These are phyloP conservation scores for Cettia cetti DNA, from an alignment of 2,113 vertebrate species.

Conservation along the genomic window DNA sequence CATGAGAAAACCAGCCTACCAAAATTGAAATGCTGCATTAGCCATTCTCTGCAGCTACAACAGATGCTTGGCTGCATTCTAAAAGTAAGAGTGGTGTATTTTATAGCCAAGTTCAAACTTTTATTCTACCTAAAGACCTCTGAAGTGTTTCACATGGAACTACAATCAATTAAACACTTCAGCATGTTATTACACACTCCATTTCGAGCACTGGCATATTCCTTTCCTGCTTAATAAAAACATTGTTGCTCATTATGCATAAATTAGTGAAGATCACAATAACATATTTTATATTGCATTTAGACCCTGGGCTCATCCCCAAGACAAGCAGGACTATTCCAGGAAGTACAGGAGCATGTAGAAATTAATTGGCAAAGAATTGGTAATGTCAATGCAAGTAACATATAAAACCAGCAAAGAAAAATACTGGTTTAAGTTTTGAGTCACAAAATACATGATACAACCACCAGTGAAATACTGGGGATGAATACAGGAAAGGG, in stretches of 20 bases:
- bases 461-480: background rate
- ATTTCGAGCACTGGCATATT: background rate
- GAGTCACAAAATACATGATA: background rate
- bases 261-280: background rate
- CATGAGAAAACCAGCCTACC: background rate
- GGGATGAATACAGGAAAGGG: background rate
- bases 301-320: background rate
- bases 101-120: background rate
- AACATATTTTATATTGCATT: background rate
- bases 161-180: background rate
- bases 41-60: background rate
- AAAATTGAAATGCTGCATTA: background rate
- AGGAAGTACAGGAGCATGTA: background rate
- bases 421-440: background rate
- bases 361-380: background rate
- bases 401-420: background rate
- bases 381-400: background rate
- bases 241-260: background rate
- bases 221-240: background rate
- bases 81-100: background rate
- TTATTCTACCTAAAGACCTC: background rate
- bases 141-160: background rate
- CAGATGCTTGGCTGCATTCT: background rate
- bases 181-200: background rate
- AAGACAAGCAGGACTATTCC: background rate